phyloP scores from a whole-genome alignment of 2,113 vertebrate genomes.

The Chinchilla lanigera region DNA sequence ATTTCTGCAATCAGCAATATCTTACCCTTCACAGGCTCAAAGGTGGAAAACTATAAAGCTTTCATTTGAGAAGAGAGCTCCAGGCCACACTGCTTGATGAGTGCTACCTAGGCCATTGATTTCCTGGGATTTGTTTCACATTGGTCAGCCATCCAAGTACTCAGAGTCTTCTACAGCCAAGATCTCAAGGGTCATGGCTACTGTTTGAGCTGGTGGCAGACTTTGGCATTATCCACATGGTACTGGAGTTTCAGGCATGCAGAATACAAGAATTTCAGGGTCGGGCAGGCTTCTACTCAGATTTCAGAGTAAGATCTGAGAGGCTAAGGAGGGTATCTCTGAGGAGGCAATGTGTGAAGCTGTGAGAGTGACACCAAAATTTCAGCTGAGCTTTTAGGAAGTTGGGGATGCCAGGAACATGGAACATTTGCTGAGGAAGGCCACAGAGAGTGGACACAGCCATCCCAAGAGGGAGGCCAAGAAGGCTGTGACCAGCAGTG shows the following conservation, averaged over 20 bases:
- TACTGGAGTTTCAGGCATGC: neutral
- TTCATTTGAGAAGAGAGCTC: neutral
- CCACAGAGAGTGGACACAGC: neutral
- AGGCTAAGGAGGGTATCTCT: neutral
- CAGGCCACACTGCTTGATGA: neutral
- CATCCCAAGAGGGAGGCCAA: neutral
- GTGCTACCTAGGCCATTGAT: neutral
- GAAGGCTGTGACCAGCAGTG: neutral
- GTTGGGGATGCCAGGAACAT: neutral
- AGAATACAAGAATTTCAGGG: neutral
- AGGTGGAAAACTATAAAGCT: neutral
- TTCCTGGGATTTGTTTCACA: neutral
- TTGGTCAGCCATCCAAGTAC: neutral
- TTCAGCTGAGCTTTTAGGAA: neutral
- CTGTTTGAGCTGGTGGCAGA: neutral
- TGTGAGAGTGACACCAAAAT: neutral
- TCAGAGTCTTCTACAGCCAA: neutral
- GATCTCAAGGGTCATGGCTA: neutral
- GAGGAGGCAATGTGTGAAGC: neutral
- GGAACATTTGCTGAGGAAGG: neutral
- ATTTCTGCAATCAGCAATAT: neutral
- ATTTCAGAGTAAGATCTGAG: neutral
- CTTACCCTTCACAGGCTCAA: neutral
- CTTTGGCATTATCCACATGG: neutral
- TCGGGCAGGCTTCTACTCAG: neutral